A percentile compares a stretch with the other conserved stretches of the same genome.
Evolutionary conservation across 2,797 vertebrate species (phyloP).

Genomic region (Gymnoscopelus braueri): DNA sequence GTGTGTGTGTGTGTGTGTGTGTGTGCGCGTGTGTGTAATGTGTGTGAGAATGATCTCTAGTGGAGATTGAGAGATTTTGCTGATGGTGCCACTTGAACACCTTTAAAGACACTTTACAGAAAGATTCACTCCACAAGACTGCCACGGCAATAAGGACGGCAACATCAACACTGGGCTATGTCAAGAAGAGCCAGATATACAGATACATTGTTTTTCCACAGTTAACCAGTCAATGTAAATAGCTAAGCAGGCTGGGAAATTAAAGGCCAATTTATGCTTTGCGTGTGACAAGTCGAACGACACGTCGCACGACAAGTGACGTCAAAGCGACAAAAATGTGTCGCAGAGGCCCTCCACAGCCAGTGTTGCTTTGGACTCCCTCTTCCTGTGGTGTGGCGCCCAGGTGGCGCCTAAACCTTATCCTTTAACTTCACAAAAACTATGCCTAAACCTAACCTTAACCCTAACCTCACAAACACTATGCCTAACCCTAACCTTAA

Average conservation of each 20-base stretch:
- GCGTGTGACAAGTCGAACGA: no score
- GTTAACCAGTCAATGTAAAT: constrained; percentile 76
- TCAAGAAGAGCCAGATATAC: constrained; percentile 60
- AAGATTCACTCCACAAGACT: constrained; percentile 80
- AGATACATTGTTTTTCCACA: constrained; percentile 70
- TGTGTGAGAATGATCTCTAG: constrained; percentile 41
- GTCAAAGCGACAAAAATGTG: no score
- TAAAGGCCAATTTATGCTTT: constrained; percentile 15
- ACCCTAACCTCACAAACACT: no score
- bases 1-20: constrained; percentile 3
- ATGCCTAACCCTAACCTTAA: no score
- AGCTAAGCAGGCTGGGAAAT: constrained; percentile 64
- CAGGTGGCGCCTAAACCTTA: no score
- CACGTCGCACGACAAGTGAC: no score
- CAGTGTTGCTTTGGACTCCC: no score
- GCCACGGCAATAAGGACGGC: constrained; percentile 79
- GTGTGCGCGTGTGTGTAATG: neutral
- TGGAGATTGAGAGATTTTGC: constrained; percentile 68
- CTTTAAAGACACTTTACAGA: constrained; percentile 78
- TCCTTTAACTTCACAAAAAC: no score
- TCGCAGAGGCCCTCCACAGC: no score
- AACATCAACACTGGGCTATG: constrained; percentile 80
- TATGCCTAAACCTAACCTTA: no score
- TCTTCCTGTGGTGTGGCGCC: no score
- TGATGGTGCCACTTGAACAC: constrained; percentile 71